Conservation (phyloP, 2,113 vertebrate genomes). For the Gila orcuttii region DNA sequence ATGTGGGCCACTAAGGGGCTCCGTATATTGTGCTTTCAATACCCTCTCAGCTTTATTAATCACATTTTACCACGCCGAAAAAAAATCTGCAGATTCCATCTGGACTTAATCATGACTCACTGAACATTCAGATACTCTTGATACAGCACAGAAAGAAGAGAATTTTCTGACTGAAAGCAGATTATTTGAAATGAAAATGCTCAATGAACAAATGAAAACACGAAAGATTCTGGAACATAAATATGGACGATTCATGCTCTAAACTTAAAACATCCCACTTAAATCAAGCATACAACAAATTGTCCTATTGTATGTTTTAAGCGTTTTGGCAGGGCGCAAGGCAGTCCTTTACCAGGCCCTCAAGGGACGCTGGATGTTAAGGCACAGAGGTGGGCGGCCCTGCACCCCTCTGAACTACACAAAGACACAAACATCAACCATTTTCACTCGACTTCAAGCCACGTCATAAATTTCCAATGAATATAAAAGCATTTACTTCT, state of each 20-base stretch:
- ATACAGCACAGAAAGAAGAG: slow-evolving; percentile 33
- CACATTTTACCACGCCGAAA: background rate
- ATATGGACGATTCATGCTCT: slow-evolving; percentile 33
- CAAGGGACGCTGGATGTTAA: slow-evolving; percentile 46
- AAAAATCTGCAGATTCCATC: slow-evolving; percentile 21
- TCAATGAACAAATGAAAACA: background rate
- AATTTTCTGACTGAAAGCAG: slow-evolving; percentile 7
- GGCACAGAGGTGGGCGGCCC: slow-evolving; percentile 57
- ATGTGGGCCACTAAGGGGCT: background rate
- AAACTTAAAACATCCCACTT: background rate
- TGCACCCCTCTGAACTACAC: slow-evolving; percentile 47
- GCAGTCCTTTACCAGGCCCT: slow-evolving; percentile 43
- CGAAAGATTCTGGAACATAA: slow-evolving; percentile 3
- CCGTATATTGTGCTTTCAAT: background rate
- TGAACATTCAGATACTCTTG: slow-evolving; percentile 6
- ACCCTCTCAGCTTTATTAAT: background rate
- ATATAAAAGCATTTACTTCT: slow-evolving; percentile 71
- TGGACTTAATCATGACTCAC: background rate
- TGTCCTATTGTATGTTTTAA: slow-evolving; percentile 8
- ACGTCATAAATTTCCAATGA: slow-evolving; percentile 71
- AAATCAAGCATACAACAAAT: background rate
- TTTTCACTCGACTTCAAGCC: slow-evolving; percentile 34
- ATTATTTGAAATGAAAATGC: slow-evolving; percentile 20
- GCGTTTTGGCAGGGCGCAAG: slow-evolving; percentile 20
- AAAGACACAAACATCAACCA: slow-evolving; percentile 15